Base-by-base conservation (phyloP, 2,888 invertebrate species). In the Erebia palarica region DNA sequence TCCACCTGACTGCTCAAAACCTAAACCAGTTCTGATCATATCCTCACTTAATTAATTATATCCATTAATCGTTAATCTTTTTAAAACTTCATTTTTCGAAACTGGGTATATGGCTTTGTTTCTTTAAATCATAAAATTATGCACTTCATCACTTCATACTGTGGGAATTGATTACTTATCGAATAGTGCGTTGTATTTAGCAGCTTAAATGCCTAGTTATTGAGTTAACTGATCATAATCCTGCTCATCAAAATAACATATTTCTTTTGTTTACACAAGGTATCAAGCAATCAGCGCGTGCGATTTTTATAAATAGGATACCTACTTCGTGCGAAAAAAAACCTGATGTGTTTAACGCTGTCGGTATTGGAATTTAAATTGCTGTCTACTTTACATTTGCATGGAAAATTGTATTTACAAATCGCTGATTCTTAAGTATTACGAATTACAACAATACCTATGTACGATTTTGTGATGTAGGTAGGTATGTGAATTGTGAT, bases 221-320 rank as follows among this genome's bases (percentile, higher is more conserved):
- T n/a, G 5, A 27, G 58, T 58, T 47, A 66, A 10, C 36, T 66
- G 44, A 66, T 66, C 66, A 21, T 47, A 69, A 72, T 68, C 72
- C 60, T 64, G 44, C 47, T 70, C 69, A 63, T 75, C 70, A 69
- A 7, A 42, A 53, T 65, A 65, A 68, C 64, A 71, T 73, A 67
- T 71, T 75, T 68, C 70, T 73, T 71, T 75, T 75, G 75, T 75
- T 73, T 73, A 66, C 70, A 65, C 53, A 59, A 71, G 21, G 68
- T 75, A 75, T 75, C 75, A 65, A 63, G 59, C 73, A 72, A 75
- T 75, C 75, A 69, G 73, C 75, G 75, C 73, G 75, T 69, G 68
- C 61, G 27, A 18, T 64, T 73, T 73, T 70, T 70, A 60, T 72
- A 75, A 75, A 70, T 68, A 58, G 66, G 44, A 64, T 71, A 68